Conservation (phyloP, 2,113 vertebrate species). For the Machaerirhynchus nigripectus region DNA sequence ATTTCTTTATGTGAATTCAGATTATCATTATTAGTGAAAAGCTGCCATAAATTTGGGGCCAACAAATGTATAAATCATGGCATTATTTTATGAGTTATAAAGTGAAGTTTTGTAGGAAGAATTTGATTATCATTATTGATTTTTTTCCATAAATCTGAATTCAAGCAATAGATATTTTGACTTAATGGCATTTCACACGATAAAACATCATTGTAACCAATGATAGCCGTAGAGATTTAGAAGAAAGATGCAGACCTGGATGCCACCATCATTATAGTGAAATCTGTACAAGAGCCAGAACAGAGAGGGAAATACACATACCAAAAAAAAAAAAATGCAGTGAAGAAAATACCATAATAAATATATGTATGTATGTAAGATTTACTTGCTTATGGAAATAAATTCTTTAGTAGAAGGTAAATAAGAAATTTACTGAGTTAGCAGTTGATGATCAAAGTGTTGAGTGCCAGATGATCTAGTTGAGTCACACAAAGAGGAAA, state of each 20-base stretch:
- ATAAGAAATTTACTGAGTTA: background rate
- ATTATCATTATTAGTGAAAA: background rate
- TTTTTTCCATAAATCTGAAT: background rate
- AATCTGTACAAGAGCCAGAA: background rate
- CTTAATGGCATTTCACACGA: background rate
- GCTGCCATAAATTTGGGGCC: background rate
- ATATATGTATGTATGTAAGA: background rate
- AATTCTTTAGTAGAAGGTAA: background rate
- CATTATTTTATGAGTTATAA: background rate
- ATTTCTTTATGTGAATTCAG: background rate
- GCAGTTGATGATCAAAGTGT: background rate
- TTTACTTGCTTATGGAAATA: background rate
- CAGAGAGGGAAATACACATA: background rate
- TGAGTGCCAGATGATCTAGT: background rate
- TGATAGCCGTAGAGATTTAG: background rate
- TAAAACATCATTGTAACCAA: background rate
- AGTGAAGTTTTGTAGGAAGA: background rate
- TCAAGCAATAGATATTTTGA: background rate
- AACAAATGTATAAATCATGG: background rate
- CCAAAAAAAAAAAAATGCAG: background rate
- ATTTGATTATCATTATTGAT: constrained; percentile 12
- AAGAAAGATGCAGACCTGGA: background rate
- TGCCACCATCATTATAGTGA: background rate
- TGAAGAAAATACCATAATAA: background rate
- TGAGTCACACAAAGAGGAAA: background rate